phyloP scores from a whole-genome alignment of 2,888 invertebrate species.

The Leptothorax acervorum region DNA sequence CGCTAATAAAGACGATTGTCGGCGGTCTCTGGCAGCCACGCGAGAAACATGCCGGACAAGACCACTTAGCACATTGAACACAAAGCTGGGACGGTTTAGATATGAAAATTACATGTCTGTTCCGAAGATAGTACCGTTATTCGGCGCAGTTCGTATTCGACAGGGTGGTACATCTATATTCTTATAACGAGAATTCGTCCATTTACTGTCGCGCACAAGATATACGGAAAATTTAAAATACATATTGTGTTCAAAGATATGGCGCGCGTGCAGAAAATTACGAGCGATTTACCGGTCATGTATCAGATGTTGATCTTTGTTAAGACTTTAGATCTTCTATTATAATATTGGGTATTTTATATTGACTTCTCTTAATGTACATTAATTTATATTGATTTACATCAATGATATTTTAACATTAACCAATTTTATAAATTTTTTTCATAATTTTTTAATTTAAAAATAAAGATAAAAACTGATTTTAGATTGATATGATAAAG shows the following conservation, averaged over 20 bases:
- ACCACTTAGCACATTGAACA: conserved; percentile 54
- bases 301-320: neutral
- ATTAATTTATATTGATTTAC: neutral
- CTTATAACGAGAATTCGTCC: neutral
- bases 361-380: neutral
- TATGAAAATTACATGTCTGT: conserved; percentile 52
- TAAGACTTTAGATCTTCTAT: neutral
- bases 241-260: neutral
- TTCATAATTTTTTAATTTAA: neutral
- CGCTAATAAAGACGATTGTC: conserved; percentile 55
- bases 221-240: conserved; percentile 11
- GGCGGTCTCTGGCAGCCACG: conserved; percentile 31
- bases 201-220: neutral
- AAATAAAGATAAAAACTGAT: neutral
- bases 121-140: conserved; percentile 41
- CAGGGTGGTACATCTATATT: neutral
- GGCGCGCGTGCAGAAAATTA: conserved; percentile 13
- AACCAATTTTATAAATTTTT: neutral
- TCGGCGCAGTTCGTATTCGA: conserved; percentile 16
- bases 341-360: conserved; percentile 58
- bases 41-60: conserved; percentile 55
- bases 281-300: neutral
- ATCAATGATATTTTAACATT: neutral
- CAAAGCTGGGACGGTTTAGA: conserved; percentile 42
- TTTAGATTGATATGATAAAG: neutral